phyloP scores from a whole-genome alignment of 2,888 invertebrate genomes.

The Toxonevra muliebris region DNA sequence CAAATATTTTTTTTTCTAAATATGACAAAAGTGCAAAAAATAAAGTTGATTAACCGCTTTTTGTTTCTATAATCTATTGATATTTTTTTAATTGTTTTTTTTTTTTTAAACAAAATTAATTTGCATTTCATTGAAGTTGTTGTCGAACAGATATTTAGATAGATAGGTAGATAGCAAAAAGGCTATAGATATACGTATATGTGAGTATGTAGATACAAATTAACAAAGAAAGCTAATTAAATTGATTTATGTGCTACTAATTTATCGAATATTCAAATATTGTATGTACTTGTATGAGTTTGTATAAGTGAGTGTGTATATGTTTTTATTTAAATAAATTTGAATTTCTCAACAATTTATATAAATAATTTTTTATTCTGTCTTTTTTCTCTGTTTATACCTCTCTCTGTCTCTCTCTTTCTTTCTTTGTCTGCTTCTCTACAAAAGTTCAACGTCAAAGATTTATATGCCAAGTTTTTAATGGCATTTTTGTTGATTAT shows the following conservation, averaged over 20 bases:
- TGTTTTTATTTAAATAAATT: not conserved
- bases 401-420: slow-evolving; percentile 6
- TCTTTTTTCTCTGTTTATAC: not conserved
- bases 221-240: slow-evolving; percentile 28
- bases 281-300: slow-evolving; percentile 5
- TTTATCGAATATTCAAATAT: slow-evolving; percentile 17
- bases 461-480: slow-evolving; percentile 55
- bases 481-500: slow-evolving; percentile 57
- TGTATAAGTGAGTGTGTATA: not conserved
- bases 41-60: no score
- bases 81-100: not conserved
- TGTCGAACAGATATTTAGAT: not conserved
- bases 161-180: not conserved
- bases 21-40: no score
- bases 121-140: not conserved
- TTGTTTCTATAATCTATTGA: not conserved
- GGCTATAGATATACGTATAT: not conserved
- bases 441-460: slow-evolving; percentile 32
- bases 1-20: no score
- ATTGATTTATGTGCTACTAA: slow-evolving; percentile 27
- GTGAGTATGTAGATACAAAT: not conserved
- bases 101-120: not conserved
- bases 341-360: slow-evolving; percentile 18
- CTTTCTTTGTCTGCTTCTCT: not conserved
- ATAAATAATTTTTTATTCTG: not conserved